Evolutionary conservation across 30 jellyfish, hydroid and myxozoan species (phyloP).

Genomic region (Chironex yamaguchii): DNA sequence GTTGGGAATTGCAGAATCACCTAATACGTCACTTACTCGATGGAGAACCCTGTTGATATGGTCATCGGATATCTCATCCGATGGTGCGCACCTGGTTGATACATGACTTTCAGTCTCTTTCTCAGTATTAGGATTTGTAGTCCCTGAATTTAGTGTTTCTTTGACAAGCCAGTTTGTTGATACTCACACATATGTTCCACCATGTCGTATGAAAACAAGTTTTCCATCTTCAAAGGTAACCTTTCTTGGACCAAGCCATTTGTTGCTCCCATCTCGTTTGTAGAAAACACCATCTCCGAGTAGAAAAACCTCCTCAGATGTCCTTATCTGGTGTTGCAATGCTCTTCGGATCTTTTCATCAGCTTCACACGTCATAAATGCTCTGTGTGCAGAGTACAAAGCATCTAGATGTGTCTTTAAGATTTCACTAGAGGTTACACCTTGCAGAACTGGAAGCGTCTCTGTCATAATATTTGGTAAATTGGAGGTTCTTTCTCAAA

Average conservation of each 20-base stretch:
- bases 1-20: no score
- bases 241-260: slow-evolving; percentile 82
- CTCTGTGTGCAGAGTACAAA: slow-evolving; percentile 56
- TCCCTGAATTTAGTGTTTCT: not conserved
- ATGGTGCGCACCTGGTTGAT: no score
- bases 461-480: slow-evolving; percentile 41
- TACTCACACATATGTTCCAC: slow-evolving; percentile 22
- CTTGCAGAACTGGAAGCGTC: slow-evolving; percentile 62
- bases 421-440: slow-evolving; percentile 37
- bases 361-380: slow-evolving; percentile 44
- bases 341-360: slow-evolving; percentile 67
- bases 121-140: not conserved
- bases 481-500: slow-evolving; percentile 62
- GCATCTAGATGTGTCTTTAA: slow-evolving; percentile 69
- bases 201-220: slow-evolving; percentile 46
- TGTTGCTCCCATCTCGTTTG: slow-evolving; percentile 43
- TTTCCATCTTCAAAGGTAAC: slow-evolving; percentile 59
- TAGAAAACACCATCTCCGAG: slow-evolving; percentile 72
- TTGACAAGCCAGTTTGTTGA: slow-evolving; percentile 14
- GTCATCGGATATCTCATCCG: no score
- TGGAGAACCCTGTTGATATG: no score
- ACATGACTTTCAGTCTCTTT: not conserved
- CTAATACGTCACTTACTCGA: no score
- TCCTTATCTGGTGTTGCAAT: slow-evolving; percentile 55
- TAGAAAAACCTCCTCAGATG: slow-evolving; percentile 49